A percentile compares a stretch with the other conserved stretches of the same genome.
phyloP scores from a whole-genome alignment of 2,113 vertebrate species.

The Corydoras maculifer region DNA sequence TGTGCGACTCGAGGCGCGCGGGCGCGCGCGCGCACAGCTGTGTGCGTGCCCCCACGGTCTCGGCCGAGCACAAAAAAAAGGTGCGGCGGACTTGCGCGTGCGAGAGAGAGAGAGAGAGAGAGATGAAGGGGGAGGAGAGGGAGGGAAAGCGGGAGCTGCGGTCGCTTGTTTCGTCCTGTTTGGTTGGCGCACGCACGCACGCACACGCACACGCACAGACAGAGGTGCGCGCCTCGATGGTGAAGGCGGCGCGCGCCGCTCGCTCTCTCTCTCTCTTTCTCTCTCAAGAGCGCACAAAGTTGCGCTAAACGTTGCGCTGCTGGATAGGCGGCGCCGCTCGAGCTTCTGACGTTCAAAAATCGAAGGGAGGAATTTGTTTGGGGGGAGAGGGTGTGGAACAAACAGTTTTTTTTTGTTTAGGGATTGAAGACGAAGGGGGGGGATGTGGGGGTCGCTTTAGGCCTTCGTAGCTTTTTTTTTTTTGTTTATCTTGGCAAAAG shows the following conservation, averaged over 20 bases:
- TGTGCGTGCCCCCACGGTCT: constrained; percentile 21
- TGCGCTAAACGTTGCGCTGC: constrained; percentile 35
- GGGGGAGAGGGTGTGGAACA: too few relatives aligned
- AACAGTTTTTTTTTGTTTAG: too few relatives aligned
- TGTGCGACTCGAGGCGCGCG: constrained; percentile 15
- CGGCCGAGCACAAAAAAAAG: not conserved
- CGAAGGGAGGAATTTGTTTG: not conserved
- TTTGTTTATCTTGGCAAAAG: too few relatives aligned
- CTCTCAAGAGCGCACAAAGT: constrained; percentile 14
- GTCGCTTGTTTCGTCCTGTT: too few relatives aligned
- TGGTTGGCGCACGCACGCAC: not conserved
- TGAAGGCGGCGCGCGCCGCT: not conserved
- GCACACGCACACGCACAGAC: not conserved
- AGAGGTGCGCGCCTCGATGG: too few relatives aligned
- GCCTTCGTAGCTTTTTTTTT: too few relatives aligned
- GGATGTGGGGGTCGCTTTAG: not conserved
- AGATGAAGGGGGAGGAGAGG: too few relatives aligned
- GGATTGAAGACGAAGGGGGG: not conserved
- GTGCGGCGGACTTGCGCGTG: constrained; percentile 8
- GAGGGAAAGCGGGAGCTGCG: too few relatives aligned
- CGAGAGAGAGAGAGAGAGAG: not conserved
- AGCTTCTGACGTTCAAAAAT: constrained; percentile 48
- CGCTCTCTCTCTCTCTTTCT: not conserved
- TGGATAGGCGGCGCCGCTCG: constrained; percentile 54
- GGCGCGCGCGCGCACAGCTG: constrained; percentile 23